Conservation (phyloP, 92 coral and sea anemone genomes). For the Scolanthus callimorphus region DNA sequence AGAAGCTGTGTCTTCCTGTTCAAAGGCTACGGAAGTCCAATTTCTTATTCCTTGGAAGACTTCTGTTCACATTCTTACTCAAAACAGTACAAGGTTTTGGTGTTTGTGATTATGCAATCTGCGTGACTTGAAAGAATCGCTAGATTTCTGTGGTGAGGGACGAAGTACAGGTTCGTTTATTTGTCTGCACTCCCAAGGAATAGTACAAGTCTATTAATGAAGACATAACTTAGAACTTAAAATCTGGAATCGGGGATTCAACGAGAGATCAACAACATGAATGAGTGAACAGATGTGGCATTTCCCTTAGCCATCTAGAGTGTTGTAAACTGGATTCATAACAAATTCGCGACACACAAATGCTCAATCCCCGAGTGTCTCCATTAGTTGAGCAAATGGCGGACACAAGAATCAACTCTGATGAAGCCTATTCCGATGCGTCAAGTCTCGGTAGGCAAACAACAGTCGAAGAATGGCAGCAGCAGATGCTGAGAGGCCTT, state of each 20-base stretch:
- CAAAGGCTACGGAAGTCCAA: slow-evolving; percentile 32
- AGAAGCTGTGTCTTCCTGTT: slow-evolving; percentile 26
- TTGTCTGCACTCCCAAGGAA: no score
- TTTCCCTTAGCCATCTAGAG: not conserved
- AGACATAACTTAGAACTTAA: no score
- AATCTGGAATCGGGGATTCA: not conserved
- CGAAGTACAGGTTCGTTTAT: no score
- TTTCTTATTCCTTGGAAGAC: not conserved
- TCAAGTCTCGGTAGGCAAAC: slow-evolving; percentile 8
- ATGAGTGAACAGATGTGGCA: no score
- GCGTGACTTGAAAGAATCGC: not conserved
- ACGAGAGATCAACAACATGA: no score
- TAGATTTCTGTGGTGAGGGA: no score
- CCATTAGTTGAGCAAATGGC: slow-evolving; percentile 43
- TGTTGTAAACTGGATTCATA: not conserved
- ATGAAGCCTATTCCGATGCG: slow-evolving; percentile 30
- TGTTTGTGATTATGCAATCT: not conserved
- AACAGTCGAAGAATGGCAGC: slow-evolving; percentile 68
- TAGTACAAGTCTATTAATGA: no score
- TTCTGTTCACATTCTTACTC: not conserved
- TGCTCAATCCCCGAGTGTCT: slow-evolving; percentile 35
- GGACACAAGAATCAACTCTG: slow-evolving; percentile 8
- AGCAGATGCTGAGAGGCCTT: slow-evolving; percentile 74
- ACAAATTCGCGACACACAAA: not conserved
- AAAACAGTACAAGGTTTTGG: not conserved